These are phyloP conservation scores for Dusona sp. DNA, from an alignment of 2,888 invertebrate species.

Conservation along the genomic window DNA sequence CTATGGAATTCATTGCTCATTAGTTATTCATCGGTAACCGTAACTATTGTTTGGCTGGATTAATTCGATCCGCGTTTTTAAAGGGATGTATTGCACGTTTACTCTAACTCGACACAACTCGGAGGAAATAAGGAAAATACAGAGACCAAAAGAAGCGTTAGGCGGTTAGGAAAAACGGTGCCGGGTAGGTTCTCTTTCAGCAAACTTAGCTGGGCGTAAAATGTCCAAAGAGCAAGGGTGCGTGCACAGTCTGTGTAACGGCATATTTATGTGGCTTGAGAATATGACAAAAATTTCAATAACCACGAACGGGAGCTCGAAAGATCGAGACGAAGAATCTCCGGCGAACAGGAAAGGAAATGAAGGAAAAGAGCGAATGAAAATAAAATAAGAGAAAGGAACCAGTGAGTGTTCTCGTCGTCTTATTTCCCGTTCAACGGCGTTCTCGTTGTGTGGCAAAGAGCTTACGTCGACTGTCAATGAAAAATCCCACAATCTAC, in stretches of 20 bases:
- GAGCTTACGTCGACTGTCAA: background rate
- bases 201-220: constrained; percentile 3
- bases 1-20: too few relatives aligned
- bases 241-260: constrained; percentile 50
- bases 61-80: background rate
- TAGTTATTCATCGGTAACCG: too few relatives aligned
- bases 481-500: constrained; percentile 21
- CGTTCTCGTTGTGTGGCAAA: constrained; percentile 12
- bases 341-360: constrained; percentile 37
- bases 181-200: background rate
- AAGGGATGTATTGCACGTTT: background rate
- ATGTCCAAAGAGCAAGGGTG: constrained; percentile 2
- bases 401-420: constrained; percentile 1
- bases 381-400: constrained; percentile 15
- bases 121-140: background rate
- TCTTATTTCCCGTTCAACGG: constrained; percentile 38
- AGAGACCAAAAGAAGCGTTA: constrained; percentile 19
- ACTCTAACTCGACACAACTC: background rate
- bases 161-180: background rate
- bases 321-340: constrained; percentile 45
- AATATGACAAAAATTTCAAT: constrained; percentile 76
- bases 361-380: constrained; percentile 9
- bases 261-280: constrained; percentile 65
- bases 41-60: too few relatives aligned
- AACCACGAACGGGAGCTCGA: constrained; percentile 61